Evolutionary conservation across 2,888 invertebrate genomes (phyloP), one percentile per base, ranked within the genome.

Genomic region (Nasonia oneida): DNA sequence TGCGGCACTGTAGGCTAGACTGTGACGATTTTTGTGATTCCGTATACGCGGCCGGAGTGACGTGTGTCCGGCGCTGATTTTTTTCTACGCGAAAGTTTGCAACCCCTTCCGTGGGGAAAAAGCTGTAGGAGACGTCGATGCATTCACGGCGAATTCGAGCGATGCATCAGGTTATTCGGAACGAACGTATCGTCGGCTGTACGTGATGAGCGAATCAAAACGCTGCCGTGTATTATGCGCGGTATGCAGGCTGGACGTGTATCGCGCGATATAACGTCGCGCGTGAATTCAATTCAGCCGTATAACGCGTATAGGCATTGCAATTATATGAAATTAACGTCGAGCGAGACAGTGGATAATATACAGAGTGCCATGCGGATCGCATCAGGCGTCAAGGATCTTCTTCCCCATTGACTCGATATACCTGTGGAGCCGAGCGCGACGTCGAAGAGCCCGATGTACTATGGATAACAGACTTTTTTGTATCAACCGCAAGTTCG

Each of bases 181-280:
- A 67, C 12, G 33, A 10, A 67, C 14, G 14, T 14, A 67, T 67
- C 67, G 67, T 18, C n/a, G n/a, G 5, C 1, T 14, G 33, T 67
- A 67, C 33, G 67, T 33, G 67, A 67, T 67, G 33, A 67, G 67
- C 67, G 29, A 67, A 33, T 67, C 29, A 67, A 67, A 67, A n/a
- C 14, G 64, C 29, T 3, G 8, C 5, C 23, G 12, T 1, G 8
- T 6, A 42, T 42, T 18, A 53, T 53, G 8, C 57, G 57, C 64
- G 61, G 1, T 23, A 10, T 10, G 4, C 61, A 0, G 39, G 39
- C 39, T 39, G 1, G 0, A 39, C 39, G 6, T 39, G 8, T 39
- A 39, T 39, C 8, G 8, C 8, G 8, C 42, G 8, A 42, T 42
- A 42, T 42, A 42, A 42, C 10, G 1, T 42, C 1, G 10, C 6